Conservation (phyloP, 2,113 vertebrate species). For the Corythaeola cristata region DNA sequence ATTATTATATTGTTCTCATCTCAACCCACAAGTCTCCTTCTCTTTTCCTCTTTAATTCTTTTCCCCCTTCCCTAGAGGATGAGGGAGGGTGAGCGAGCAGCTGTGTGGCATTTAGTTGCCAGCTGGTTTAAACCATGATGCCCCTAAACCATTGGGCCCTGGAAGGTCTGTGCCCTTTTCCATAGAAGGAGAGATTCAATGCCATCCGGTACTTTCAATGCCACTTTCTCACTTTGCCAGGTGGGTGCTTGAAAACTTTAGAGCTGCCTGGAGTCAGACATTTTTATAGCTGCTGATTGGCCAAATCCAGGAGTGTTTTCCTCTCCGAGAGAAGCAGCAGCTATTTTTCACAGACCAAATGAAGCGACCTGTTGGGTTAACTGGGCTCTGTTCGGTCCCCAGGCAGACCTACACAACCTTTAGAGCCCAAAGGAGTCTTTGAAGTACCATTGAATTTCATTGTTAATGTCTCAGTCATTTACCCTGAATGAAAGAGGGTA, state of each 20-base stretch:
- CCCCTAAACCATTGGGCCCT: neutral
- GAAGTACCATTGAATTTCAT: conserved; percentile 63
- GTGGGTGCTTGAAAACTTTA: neutral
- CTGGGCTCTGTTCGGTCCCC: neutral
- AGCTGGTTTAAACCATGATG: too few relatives aligned
- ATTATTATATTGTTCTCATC: too few relatives aligned
- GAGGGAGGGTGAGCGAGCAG: too few relatives aligned
- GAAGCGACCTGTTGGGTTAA: conserved; percentile 39
- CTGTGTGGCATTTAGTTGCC: too few relatives aligned
- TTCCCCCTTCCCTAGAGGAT: too few relatives aligned
- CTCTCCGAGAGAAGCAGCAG: neutral
- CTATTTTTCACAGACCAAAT: conserved; percentile 15
- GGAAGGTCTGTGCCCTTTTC: neutral
- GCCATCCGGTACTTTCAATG: neutral
- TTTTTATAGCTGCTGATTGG: neutral
- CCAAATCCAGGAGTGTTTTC: neutral
- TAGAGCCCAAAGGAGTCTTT: conserved; percentile 38
- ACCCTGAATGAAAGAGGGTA: conserved; percentile 16
- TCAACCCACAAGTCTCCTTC: too few relatives aligned
- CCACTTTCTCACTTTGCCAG: neutral
- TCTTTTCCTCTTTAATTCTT: too few relatives aligned
- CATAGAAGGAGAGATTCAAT: neutral
- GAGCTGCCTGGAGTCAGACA: neutral
- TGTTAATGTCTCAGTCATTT: conserved; percentile 50
- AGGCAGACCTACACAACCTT: neutral